Evolutionary conservation across 2,113 vertebrate genomes (phyloP), one percentile per base, ranked within the genome.

Genomic region (Capra hircus): DNA sequence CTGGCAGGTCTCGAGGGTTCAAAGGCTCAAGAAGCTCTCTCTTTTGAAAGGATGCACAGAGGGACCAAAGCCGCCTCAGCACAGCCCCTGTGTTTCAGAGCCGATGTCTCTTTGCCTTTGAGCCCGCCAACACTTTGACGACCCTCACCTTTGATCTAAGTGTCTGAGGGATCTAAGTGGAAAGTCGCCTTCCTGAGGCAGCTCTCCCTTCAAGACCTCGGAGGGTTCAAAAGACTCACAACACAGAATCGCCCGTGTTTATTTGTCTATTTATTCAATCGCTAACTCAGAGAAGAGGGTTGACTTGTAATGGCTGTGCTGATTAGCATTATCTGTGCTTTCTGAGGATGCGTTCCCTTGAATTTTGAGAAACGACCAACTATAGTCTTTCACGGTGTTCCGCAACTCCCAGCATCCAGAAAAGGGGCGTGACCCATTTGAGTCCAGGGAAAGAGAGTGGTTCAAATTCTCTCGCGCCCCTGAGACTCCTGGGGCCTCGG

Each of bases 81-180:
- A 45, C 40, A 90, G 62, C 67, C 50, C 53, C 43, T 55, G 21
- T 25, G 30, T 43, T 45, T 88, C 86, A 90, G 91, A 95, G 59
- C 84, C 33, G 55, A 36, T 11, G 36, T 50, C 83, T 95, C 60
- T 88, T 91, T 96, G 83, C 87, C 89, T 98, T 97, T 97, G 83
- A 97, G 62, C 45, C 50, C 57, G 53, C 62, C 94, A 82, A 88
- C 64, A 84, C 93, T 97, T 95, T 96, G 91, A 97, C 88, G 87
- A 84, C 30, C 85, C 53, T 92, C 93, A 97, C 40, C 89, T 97
- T 97, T 95, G 93, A 97, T 96, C 93, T 93, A 90, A 84, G 91
- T 95, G 92, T 96, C 97, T 96, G 91, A 97, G 74, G 25, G 45
- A 88, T 74, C 87, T 60, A 90, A 94, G 43, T 59, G 33, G 45